phyloP scores from a whole-genome alignment of 2,113 vertebrate species.

The Hemiscyllium ocellatum region DNA sequence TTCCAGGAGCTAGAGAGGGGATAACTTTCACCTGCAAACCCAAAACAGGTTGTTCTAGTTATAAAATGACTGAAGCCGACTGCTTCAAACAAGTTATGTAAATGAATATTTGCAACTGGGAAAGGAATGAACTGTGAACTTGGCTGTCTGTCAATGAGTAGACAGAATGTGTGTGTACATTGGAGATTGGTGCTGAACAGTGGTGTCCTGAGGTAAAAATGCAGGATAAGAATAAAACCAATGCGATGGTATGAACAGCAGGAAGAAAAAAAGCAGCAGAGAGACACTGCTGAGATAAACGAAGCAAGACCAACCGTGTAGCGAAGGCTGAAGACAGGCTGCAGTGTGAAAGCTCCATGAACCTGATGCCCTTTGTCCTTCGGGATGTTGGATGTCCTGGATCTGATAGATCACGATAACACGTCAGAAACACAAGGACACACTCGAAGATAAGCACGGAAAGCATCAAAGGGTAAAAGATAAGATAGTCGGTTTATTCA shows the following conservation, averaged over 20 bases:
- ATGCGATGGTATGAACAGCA: neutral
- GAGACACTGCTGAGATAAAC: neutral
- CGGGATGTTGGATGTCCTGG: neutral
- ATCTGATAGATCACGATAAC: neutral
- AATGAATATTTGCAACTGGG: neutral
- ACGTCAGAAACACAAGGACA: neutral
- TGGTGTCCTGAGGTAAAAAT: neutral
- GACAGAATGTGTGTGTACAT: neutral
- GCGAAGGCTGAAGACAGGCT: neutral
- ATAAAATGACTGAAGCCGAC: neutral
- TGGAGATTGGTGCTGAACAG: neutral
- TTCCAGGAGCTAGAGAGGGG: neutral
- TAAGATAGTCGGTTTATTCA: neutral
- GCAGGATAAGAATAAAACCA: neutral
- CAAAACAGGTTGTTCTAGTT: neutral
- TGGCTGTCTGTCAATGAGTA: neutral
- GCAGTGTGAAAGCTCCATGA: neutral
- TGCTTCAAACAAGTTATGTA: too few species aligned
- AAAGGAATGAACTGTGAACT: neutral
- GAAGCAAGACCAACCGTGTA: neutral
- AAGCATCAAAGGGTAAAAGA: neutral
- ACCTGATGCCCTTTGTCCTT: neutral
- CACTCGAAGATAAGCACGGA: neutral
- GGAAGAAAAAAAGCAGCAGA: neutral
- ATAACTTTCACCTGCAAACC: neutral